A percentile compares a stretch with the other conserved stretches of the same genome.
phyloP scores from a whole-genome alignment of 92 coral and sea anemone species.

The Micromussa lordhowensis region DNA sequence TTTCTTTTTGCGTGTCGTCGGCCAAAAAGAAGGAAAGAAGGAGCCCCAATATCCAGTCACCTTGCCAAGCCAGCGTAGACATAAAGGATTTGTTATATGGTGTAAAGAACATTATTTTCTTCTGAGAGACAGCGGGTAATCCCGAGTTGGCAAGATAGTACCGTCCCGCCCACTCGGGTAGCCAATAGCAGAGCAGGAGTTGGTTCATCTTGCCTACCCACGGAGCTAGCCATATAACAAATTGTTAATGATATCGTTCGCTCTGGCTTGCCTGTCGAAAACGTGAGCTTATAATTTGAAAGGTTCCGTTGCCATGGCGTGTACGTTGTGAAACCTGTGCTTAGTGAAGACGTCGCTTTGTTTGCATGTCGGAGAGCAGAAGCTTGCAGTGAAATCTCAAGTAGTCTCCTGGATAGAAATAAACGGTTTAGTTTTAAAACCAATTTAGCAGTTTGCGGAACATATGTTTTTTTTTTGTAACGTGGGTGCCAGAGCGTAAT shows the following conservation, averaged over 20 bases:
- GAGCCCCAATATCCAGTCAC: too few species aligned
- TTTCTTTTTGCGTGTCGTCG: too few species aligned
- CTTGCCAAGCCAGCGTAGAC: too few species aligned
- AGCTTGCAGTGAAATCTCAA: neutral
- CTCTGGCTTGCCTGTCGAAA: neutral
- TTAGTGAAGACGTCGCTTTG: neutral
- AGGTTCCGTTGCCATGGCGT: neutral
- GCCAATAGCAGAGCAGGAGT: too few species aligned
- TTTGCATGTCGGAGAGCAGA: neutral
- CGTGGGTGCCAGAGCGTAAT: neutral
- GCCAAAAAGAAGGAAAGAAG: too few species aligned
- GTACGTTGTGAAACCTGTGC: neutral
- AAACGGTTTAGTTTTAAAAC: neutral
- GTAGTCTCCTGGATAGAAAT: neutral
- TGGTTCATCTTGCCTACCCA: neutral
- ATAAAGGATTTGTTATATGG: too few species aligned
- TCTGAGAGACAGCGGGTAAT: too few species aligned
- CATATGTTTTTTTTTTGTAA: neutral
- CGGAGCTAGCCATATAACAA: neutral
- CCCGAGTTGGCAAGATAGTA: too few species aligned
- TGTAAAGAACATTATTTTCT: too few species aligned
- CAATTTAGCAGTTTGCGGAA: neutral
- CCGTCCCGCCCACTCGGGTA: too few species aligned
- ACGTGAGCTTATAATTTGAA: neutral
- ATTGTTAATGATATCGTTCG: neutral